Evolutionary conservation across 1,140 invertebrate genomes (phyloP).

Genomic region (Bombus polaris): DNA sequence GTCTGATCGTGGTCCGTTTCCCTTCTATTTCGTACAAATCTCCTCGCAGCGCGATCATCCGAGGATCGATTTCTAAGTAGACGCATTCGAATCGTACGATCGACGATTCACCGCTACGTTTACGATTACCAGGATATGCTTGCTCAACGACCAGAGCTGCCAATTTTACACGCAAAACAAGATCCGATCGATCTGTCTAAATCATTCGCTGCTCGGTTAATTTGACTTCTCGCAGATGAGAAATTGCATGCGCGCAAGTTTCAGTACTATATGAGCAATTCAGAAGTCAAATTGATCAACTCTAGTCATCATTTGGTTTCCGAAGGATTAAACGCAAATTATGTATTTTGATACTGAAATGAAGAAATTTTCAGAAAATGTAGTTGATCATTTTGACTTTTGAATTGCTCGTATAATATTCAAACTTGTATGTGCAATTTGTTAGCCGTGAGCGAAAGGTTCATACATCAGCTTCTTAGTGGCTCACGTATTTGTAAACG

Average conservation of each 20-base stretch:
- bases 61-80: conserved; percentile 45
- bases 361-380: too few species aligned
- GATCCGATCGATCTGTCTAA: background rate
- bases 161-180: conserved; percentile 15
- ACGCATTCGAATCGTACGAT: conserved; percentile 43
- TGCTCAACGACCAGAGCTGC: background rate
- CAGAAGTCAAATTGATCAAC: background rate
- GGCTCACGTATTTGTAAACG: too few species aligned
- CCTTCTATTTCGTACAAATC: conserved; percentile 45
- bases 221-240: background rate
- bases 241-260: background rate
- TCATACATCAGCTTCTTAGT: too few species aligned
- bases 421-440: too few species aligned
- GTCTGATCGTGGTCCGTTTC: conserved; percentile 36
- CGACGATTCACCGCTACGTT: conserved; percentile 15
- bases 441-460: too few species aligned
- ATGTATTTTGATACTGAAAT: too few species aligned
- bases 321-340: too few species aligned
- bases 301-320: too few species aligned
- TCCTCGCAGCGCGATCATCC: conserved; percentile 32
- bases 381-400: too few species aligned
- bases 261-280: background rate
- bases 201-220: background rate
- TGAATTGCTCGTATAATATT: too few species aligned
- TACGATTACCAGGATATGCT: conserved; percentile 13